Percentiles rank a stretch among this genome's conserved stretches.
Evolutionary conservation across 2,888 invertebrate genomes (phyloP).

Genomic region (Endomychus coccineus): DNA sequence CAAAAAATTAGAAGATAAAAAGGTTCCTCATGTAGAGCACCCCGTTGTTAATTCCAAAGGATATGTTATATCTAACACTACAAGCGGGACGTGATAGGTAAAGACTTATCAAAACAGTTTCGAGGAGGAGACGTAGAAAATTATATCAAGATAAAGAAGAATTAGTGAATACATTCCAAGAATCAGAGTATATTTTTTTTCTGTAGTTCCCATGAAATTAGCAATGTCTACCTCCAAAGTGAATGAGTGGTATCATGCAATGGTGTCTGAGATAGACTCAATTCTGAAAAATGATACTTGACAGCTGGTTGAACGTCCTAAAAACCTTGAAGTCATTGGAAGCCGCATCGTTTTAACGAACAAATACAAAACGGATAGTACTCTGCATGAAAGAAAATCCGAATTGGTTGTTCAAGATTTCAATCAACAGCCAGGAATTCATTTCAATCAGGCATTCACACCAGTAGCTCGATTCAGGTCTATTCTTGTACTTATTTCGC

Average conservation of each 20-base stretch:
- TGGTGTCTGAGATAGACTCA: constrained; percentile 17
- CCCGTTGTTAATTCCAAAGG: too few species aligned
- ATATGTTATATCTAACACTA: too few species aligned
- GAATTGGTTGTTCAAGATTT: constrained; percentile 27
- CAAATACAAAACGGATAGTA: constrained; percentile 21
- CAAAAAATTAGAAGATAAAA: too few species aligned
- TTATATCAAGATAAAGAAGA: neutral
- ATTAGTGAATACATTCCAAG: neutral
- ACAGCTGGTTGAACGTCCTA: constrained; percentile 20
- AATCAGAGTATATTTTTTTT: constrained; percentile 4
- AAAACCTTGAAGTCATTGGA: constrained; percentile 18
- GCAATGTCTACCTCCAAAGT: constrained; percentile 14
- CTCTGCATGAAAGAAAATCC: constrained; percentile 23
- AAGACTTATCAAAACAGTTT: neutral
- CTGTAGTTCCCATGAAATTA: constrained; percentile 14
- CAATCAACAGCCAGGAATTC: constrained; percentile 25
- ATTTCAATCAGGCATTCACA: constrained; percentile 28
- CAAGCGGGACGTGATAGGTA: neutral
- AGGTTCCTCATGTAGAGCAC: too few species aligned
- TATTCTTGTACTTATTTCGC: constrained; percentile 23
- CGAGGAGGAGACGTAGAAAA: constrained; percentile 2
- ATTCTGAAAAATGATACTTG: constrained; percentile 23
- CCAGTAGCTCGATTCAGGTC: constrained; percentile 26
- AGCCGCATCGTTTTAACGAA: constrained; percentile 19
- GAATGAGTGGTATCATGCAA: constrained; percentile 21